phyloP scores from a whole-genome alignment of 2,113 vertebrate species.

The Podarcis raffonei region DNA sequence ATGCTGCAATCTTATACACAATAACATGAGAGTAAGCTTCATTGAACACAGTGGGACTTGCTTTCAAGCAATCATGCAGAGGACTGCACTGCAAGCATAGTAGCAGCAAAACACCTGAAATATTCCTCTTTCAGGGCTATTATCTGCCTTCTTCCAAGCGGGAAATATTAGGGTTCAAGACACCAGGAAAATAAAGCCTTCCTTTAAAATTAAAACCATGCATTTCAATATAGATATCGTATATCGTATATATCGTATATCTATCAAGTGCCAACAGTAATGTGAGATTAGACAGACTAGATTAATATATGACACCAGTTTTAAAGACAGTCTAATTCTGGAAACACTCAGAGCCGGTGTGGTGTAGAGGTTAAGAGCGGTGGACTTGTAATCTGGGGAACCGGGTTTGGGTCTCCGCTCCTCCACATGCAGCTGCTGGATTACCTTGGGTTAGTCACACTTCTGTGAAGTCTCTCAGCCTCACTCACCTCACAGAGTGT shows the following conservation, averaged over 20 bases:
- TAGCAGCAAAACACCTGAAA: background rate
- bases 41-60: background rate
- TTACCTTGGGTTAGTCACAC: no score
- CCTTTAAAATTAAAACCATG: background rate
- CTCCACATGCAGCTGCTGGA: no score
- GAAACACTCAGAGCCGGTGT: background rate
- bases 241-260: background rate
- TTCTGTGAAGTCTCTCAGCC: no score
- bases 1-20: background rate
- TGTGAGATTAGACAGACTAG: rapidly evolving
- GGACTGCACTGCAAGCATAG: background rate
- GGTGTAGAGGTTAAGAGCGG: no score
- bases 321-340: background rate
- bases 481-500: no score
- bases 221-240: background rate
- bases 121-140: rapidly evolving
- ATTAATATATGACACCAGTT: background rate
- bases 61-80: background rate
- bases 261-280: rapidly evolving
- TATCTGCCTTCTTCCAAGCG: rapidly evolving
- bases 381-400: no score
- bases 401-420: no score
- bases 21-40: background rate
- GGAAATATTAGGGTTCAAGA: background rate
- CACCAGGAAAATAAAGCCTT: rapidly evolving